phyloP scores from a whole-genome alignment of 2,797 vertebrate genomes.

The Perodicticus potto region DNA sequence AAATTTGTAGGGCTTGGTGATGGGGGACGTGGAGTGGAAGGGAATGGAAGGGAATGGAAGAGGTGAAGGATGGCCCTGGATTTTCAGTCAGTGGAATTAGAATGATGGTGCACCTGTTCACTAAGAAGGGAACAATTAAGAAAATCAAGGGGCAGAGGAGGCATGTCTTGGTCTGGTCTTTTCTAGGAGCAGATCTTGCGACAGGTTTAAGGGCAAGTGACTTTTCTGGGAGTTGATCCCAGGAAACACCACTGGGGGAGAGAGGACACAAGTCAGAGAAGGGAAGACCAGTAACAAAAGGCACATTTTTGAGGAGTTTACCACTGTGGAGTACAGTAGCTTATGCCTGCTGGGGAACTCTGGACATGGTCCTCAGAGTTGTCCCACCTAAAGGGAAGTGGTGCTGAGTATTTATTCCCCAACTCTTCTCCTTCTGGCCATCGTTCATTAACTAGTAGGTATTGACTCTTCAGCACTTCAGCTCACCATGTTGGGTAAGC shows the following conservation, averaged over 20 bases:
- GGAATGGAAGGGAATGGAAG: background rate
- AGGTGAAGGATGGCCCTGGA: background rate
- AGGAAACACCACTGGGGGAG: background rate
- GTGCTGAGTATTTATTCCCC: background rate
- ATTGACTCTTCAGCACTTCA: background rate
- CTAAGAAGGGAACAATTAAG: background rate
- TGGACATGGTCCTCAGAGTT: background rate
- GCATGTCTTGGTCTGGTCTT: background rate
- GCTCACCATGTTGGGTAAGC: too few relatives aligned
- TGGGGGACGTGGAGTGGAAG: background rate
- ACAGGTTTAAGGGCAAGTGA: background rate
- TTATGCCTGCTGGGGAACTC: background rate
- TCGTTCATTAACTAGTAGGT: background rate
- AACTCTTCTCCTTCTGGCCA: background rate
- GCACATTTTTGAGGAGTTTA: background rate
- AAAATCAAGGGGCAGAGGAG: background rate
- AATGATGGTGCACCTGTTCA: background rate
- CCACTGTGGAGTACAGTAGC: background rate
- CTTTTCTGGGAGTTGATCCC: background rate
- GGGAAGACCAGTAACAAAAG: background rate
- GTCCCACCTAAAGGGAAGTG: background rate
- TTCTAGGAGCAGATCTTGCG: background rate
- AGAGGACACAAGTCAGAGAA: background rate
- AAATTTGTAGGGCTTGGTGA: background rate
- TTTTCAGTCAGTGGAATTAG: background rate